Conservation (phyloP, 1,140 invertebrate species). For the Heliothis virescens region DNA sequence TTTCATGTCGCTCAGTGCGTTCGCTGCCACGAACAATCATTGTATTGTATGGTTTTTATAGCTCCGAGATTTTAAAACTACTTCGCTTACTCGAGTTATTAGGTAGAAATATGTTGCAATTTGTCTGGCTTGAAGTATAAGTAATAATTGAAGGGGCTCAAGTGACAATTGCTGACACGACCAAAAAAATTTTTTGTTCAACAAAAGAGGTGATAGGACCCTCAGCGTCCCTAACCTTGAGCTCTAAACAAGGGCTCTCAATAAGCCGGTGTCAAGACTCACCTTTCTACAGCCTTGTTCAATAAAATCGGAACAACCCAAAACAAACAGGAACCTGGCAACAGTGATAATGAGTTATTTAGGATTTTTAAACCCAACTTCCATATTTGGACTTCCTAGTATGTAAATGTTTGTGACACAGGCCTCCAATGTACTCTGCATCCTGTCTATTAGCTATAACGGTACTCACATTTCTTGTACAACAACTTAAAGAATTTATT, state of each 20-base stretch:
- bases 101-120: neutral
- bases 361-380: neutral
- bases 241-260: too few relatives aligned
- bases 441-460: constrained; percentile 19
- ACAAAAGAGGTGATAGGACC: too few relatives aligned
- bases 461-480: neutral
- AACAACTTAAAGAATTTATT: neutral
- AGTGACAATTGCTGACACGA: too few relatives aligned
- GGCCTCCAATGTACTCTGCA: neutral
- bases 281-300: too few relatives aligned
- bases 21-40: constrained; percentile 9
- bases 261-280: too few relatives aligned
- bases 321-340: too few relatives aligned
- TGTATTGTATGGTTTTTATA: constrained; percentile 17
- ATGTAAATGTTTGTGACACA: constrained; percentile 17
- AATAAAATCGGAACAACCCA: too few relatives aligned
- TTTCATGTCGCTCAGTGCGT: constrained; percentile 1
- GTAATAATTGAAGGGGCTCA: too few relatives aligned
- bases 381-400: constrained; percentile 8
- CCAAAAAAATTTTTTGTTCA: too few relatives aligned
- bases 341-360: neutral
- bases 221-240: too few relatives aligned
- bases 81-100: neutral
- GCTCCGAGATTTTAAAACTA: neutral
- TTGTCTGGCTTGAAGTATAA: too few relatives aligned